Evolutionary conservation across 2,113 vertebrate species (phyloP), one percentile per base, ranked within the genome.

Genomic region (Chloropsis cyanopogon): DNA sequence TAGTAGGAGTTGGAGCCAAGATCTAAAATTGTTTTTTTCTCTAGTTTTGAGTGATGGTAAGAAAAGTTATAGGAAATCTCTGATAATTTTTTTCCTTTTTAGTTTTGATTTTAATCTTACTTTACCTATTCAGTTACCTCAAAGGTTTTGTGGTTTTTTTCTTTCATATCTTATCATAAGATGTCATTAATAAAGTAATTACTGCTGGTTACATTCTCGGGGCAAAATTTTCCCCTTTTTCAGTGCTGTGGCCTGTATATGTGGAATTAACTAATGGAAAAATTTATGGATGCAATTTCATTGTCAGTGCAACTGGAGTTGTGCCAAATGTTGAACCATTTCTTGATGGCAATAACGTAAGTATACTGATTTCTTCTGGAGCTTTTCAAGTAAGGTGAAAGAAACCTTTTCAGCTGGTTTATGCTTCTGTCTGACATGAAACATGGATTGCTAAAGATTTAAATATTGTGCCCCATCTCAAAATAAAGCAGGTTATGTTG

Each of bases 301-400:
- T 99, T 41, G 98, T 99, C 95, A 99, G 99, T 44, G 99, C 99
- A 80, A 99, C 99, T 6, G 99, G 99, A 75, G 99, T 99, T 13
- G 96, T 98, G 37, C 99, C 99, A 79, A 99, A 99, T 80, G 96
- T 97, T 14, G 97, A 98, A 60, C 98, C 98, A 4, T 99, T 99
- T 97, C 97, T 99, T 87, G 91, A 92, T 49, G 98, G 98, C 63
- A 99, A 99, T 97, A 97, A 95, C 4, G 99, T 99, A 97, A 98
- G 98, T 83, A 72, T n/a, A 19, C 8, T 20, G n/a, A 41, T 66
- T 53, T 53, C 22, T 68, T 92, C 9, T 56, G 52, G 70, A 71
- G n/a, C 53, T 60, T 52, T 81, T 76, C 5, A 64, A 71, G 31
- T n/a, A 41, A 35, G 16, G 11, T 49, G 53, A 77, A 49, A 53